Base-by-base conservation (phyloP, 2,888 invertebrate genomes). In the Drosophila barbarae region DNA sequence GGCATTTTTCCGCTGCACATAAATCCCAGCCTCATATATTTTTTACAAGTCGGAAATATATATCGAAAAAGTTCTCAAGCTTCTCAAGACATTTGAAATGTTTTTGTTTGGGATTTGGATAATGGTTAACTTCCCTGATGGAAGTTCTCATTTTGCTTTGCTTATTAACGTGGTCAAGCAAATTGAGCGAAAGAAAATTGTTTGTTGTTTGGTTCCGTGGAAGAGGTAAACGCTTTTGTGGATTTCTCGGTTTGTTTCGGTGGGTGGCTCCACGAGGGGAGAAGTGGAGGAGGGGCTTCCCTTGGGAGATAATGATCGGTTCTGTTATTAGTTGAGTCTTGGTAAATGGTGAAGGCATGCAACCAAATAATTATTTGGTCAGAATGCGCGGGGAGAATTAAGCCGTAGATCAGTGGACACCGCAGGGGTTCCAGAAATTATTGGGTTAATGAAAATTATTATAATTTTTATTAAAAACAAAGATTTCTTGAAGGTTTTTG, bases 81-180 rank as follows among this genome's bases (percentile, higher is more conserved):
- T 12, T n/a, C n/a, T n/a, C n/a, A n/a, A 35, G 18, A 28, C 6
- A 44, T 10, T 47, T 35, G 1, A 15, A 44, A 32, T 50, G 26
- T 18, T 66, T 58, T 9, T 35, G n/a, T 35, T 36, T 30, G 54
- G 12, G 35, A 36, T 50, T 59, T 50, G 50, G 15, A 34, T 83
- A 80, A 80, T 77, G 44, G 81, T 49, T 72, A 30, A 70, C 61
- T 72, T 80, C 63, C 56, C 52, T 12, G 70, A 15, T 69, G 61
- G 53, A 46, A 60, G 53, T 51, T 69, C 41, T 56, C 47, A 38
- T 30, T 70, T 44, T 30, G 68, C 23, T 47, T 35, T 10, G 76
- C 82, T 65, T 73, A 67, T 84, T 84, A 79, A 72, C 74, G 56
- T 84, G 82, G 78, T 69, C 84, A 70, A 69, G 73, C 52, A 66